A percentile compares a stretch with the other conserved stretches of the same genome.
Conservation (phyloP, 1,140 invertebrate species). For the Leucophenga varia region DNA sequence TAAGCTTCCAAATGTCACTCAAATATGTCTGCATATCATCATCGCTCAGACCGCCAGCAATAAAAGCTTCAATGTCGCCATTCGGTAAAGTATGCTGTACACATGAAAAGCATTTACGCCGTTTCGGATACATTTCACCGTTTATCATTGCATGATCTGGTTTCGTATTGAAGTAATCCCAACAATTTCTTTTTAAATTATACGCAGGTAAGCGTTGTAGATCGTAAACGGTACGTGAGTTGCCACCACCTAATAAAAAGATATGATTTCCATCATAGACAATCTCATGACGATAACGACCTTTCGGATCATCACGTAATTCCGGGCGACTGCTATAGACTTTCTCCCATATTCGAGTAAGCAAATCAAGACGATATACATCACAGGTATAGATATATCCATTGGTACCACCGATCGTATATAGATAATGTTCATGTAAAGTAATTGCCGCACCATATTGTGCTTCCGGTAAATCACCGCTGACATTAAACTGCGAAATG, state of each 20-base stretch:
- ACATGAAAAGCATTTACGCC: constrained; percentile 74
- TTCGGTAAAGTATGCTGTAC: constrained; percentile 64
- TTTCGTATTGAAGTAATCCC: constrained; percentile 63
- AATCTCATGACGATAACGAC: constrained; percentile 78
- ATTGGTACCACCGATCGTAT: constrained; percentile 77
- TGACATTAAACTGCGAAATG: constrained; percentile 56
- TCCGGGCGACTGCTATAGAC: constrained; percentile 64
- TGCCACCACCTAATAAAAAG: constrained; percentile 79
- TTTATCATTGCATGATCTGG: constrained; percentile 56
- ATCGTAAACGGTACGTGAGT: constrained; percentile 66
- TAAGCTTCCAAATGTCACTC: constrained; percentile 75
- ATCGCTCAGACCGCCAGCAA: constrained; percentile 68
- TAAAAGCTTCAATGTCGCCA: constrained; percentile 60
- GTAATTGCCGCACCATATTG: constrained; percentile 78
- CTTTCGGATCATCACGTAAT: constrained; percentile 61
- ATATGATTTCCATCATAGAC: constrained; percentile 69
- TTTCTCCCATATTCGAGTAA: constrained; percentile 66
- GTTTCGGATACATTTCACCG: constrained; percentile 54
- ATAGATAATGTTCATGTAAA: constrained; percentile 66
- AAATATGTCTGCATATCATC: constrained; percentile 37
- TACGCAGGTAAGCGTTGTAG: constrained; percentile 72
- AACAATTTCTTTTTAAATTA: constrained; percentile 65
- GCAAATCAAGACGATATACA: constrained; percentile 72
- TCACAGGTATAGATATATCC: constrained; percentile 77
- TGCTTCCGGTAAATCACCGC: constrained; percentile 66